Conservation (phyloP, 2,113 vertebrate genomes). For the Oncorhynchus clarkii region DNA sequence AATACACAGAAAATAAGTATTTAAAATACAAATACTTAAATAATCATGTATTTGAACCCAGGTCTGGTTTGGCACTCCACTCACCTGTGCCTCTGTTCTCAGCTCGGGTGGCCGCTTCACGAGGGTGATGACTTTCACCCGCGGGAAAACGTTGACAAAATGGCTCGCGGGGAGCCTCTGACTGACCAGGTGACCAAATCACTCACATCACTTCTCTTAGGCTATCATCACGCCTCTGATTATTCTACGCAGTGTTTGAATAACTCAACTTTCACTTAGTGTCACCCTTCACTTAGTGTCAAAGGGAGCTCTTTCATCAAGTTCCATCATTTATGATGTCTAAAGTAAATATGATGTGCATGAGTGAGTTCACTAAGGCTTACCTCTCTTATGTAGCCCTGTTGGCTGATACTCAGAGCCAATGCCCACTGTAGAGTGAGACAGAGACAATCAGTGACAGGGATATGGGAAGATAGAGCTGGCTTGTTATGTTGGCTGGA, state of each 20-base stretch:
- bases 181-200: constrained; percentile 79
- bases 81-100: constrained; percentile 25
- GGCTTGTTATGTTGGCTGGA: not conserved
- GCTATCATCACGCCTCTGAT: too few relatives aligned
- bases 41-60: not conserved
- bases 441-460: not conserved
- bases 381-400: too few relatives aligned
- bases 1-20: too few relatives aligned
- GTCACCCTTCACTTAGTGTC: too few relatives aligned
- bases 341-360: too few relatives aligned
- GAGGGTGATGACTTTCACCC: constrained; percentile 89
- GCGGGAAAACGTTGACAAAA: constrained; percentile 80
- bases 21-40: too few relatives aligned
- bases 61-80: not conserved
- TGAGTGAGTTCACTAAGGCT: too few relatives aligned
- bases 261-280: too few relatives aligned
- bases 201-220: not conserved
- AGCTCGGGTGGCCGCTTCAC: constrained; percentile 86
- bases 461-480: not conserved
- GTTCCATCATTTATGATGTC: too few relatives aligned
- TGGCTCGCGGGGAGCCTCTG: constrained; percentile 79
- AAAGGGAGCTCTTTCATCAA: too few relatives aligned
- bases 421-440: not conserved
- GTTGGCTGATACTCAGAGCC: too few relatives aligned
- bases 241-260: too few relatives aligned